phyloP scores from a whole-genome alignment of 2,797 vertebrate genomes.

The Eidolon dupreanum region DNA sequence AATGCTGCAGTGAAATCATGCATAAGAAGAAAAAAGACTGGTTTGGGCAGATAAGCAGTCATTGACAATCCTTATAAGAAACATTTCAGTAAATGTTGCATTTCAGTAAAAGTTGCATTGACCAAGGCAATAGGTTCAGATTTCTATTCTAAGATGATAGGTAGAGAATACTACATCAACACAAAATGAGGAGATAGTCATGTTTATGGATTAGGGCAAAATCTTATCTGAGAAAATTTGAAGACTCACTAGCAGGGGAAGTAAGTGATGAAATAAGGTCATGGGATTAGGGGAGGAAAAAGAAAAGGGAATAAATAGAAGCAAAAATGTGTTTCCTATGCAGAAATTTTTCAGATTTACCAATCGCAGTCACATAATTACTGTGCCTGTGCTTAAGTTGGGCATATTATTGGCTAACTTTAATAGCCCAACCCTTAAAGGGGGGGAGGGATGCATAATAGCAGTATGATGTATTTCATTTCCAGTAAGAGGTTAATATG shows the following conservation, averaged over 20 bases:
- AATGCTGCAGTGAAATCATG: not conserved
- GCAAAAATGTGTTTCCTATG: not conserved
- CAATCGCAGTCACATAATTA: not conserved
- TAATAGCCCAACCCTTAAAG: not conserved
- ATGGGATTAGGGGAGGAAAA: not conserved
- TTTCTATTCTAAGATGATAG: not conserved
- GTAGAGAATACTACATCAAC: too few relatives aligned
- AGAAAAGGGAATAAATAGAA: not conserved
- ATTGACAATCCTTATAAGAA: not conserved
- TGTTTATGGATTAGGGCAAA: not conserved
- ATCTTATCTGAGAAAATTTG: not conserved
- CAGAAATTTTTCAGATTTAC: not conserved
- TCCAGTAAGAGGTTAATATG: not conserved
- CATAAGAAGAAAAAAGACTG: not conserved
- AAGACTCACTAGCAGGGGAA: not conserved
- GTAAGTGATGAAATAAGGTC: not conserved
- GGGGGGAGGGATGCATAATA: not conserved
- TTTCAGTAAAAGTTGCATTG: not conserved
- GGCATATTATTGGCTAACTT: not conserved
- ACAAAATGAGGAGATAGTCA: not conserved
- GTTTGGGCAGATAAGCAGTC: not conserved
- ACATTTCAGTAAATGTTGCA: not conserved
- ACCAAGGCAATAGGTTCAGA: not conserved
- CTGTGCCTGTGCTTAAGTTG: not conserved
- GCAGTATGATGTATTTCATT: not conserved